A percentile compares a stretch with the other conserved stretches of the same genome.
phyloP scores from a whole-genome alignment of 2,797 vertebrate species.

The Semaprochilodus insignis region DNA sequence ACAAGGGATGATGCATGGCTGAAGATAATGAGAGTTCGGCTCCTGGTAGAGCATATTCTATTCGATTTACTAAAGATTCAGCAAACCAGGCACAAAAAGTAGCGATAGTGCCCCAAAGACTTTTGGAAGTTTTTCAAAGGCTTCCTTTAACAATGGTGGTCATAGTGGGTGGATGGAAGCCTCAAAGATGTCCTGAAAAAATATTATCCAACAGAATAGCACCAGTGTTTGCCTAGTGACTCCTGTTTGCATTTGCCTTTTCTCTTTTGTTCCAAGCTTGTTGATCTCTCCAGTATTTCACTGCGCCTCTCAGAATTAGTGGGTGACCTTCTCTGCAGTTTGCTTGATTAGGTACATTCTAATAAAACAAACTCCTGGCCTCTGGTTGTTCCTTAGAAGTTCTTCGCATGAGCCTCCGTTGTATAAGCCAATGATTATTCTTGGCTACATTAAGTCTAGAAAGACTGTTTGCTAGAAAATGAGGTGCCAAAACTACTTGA shows the following conservation, averaged over 20 bases:
- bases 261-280: not conserved
- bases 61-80: too few species aligned
- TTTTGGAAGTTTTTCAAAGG: too few species aligned
- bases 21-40: too few species aligned
- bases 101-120: not conserved
- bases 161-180: not conserved
- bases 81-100: not conserved
- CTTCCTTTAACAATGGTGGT: not conserved
- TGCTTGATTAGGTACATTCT: not conserved
- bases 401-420: not conserved
- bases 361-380: not conserved
- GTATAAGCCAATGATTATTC: not conserved
- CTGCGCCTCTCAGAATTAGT: not conserved
- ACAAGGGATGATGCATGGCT: too few species aligned
- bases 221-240: too few species aligned
- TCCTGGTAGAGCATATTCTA: too few species aligned
- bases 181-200: too few species aligned
- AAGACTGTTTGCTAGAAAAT: conserved; percentile 15
- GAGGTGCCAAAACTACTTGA: conserved; percentile 9
- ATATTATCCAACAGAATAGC: too few species aligned
- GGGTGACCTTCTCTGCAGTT: not conserved
- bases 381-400: not conserved
- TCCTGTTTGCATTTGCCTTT: not conserved
- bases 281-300: not conserved
- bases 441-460: conserved; percentile 4